Evolutionary conservation across 1,140 invertebrate species (phyloP).

Genomic region (Leptopilina boulardi): DNA sequence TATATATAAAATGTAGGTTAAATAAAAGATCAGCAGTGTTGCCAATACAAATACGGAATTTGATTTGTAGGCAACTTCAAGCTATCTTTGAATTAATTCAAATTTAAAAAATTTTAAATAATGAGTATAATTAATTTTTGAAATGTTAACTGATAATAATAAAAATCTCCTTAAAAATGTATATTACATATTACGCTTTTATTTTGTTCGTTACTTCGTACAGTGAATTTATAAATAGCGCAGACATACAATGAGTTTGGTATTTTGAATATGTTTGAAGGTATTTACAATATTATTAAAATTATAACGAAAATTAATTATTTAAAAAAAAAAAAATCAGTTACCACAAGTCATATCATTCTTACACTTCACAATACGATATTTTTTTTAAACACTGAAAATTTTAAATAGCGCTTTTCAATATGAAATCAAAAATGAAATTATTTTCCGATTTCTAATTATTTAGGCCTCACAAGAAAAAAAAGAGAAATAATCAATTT

Average conservation of each 20-base stretch:
- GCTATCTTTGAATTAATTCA: no score
- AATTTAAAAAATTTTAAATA: no score
- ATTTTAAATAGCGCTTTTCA: slow-evolving; percentile 4
- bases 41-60: no score
- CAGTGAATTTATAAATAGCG: slow-evolving; percentile 54
- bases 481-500: background rate
- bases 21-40: no score
- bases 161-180: background rate
- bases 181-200: slow-evolving; percentile 32
- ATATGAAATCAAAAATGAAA: background rate
- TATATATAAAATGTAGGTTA: no score
- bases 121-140: no score
- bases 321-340: background rate
- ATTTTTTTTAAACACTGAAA: background rate
- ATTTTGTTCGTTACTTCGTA: slow-evolving; percentile 41
- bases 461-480: background rate
- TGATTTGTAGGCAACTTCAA: no score
- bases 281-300: slow-evolving; percentile 44
- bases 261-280: slow-evolving; percentile 47
- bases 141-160: no score
- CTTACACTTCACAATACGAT: background rate
- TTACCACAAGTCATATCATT: slow-evolving; percentile 21
- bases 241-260: slow-evolving; percentile 53
- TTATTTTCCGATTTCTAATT: background rate
- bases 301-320: background rate